A percentile compares a stretch with the other conserved stretches of the same genome.
Conservation (phyloP, 2,888 invertebrate genomes). For the Empis stercorea region DNA sequence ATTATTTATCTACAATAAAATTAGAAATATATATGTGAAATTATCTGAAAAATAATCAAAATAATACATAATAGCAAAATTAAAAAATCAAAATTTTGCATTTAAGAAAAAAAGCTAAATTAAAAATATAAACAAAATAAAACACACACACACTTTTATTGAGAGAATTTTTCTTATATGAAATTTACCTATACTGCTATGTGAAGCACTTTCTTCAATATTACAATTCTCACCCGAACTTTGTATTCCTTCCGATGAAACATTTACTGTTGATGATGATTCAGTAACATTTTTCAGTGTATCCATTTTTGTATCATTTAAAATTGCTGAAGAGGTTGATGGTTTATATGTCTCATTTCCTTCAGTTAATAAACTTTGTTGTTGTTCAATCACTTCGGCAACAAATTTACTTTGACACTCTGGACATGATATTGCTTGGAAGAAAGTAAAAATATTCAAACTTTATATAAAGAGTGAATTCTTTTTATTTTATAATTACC, state of each 20-base stretch:
- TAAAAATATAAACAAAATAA: no score
- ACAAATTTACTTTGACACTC: constrained; percentile 46
- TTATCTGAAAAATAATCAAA: no score
- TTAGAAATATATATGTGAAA: no score
- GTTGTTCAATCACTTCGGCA: constrained; percentile 26
- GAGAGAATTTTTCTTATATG: not conserved
- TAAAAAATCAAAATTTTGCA: no score
- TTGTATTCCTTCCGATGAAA: not conserved
- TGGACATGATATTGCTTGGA: constrained; percentile 38
- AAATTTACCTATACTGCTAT: constrained; percentile 16
- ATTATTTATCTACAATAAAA: no score
- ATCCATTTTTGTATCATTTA: not conserved
- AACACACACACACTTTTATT: no score
- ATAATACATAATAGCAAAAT: no score
- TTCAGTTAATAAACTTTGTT: not conserved
- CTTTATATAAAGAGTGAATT: not conserved
- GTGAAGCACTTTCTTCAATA: constrained; percentile 12
- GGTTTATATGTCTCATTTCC: not conserved
- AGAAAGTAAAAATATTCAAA: not conserved
- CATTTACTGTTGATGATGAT: not conserved
- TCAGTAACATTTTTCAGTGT: not conserved
- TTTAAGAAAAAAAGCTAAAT: no score
- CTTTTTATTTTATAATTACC: constrained; percentile 16
- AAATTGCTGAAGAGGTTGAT: not conserved
- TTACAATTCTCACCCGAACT: constrained; percentile 8